Evolutionary conservation across 2,797 vertebrate genomes (phyloP), one percentile per base, ranked within the genome.

Genomic region (Adelosebastes latens): DNA sequence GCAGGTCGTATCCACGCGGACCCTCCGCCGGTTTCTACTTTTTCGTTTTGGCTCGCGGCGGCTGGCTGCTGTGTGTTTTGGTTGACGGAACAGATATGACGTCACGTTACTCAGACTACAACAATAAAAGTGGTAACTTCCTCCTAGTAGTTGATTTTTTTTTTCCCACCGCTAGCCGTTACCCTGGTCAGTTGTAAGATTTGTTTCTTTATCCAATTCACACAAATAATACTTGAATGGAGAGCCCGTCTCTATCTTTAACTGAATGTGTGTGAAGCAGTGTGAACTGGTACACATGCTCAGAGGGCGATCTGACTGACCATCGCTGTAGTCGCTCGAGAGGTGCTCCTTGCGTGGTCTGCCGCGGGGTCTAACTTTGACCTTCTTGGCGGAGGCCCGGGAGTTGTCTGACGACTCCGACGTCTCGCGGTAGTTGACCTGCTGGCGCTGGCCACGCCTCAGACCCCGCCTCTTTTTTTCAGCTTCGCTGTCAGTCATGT

Each of bases 381-480:
- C 81, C 79, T 39, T 84, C 29, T 90, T 89, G 0, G 95, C 80
- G 8, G 95, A 94, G 32, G 96, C 94, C 66, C 92, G 96, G 10
- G 98, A 99, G 81, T 96, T 96, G 12, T 99, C 98, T 0, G 94
- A 94, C 0, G 97, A 99, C 90, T 99, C 98, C 0, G 98, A 97
- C n/a, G 98, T 98, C 92, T 99, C 98, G 2, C 97, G 96, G 79
- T 99, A 99, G 94, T 99, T 99, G 73, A 99, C 98, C 92, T 98
- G 96, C 89, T 97, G 96, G 70, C 96, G 97, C 89, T 97, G 97
- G 87, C 98, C 98, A 69, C 98, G 96, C 84, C 97, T 96, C 55
- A 98, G 97, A 22, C 98, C 95, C 64, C 97, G 96, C 92, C 97
- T 95, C 63, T 97, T 96, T 5, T 96, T 96, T 87, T 99, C 98